Base-by-base conservation (phyloP, 2,888 invertebrate genomes). In the Tetragonisca angustula region DNA sequence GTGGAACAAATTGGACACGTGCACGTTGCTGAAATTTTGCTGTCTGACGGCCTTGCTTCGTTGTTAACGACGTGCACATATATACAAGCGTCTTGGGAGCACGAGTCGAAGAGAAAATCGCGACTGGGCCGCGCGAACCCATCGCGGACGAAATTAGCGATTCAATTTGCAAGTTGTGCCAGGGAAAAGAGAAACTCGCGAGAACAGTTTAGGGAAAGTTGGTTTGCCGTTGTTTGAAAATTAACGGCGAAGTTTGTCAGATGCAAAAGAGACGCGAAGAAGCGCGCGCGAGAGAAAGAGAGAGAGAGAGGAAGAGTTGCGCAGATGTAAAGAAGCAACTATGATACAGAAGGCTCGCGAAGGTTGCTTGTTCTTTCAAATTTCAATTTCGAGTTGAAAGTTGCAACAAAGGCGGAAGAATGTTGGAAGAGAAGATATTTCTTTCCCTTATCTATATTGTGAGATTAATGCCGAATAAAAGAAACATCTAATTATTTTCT, bases 161-260 rank as follows among this genome's bases (percentile, higher is more conserved):
- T 72, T 72, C 49, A 61, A 72, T 72, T 49, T 72, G 49, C 21
- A 49, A 72, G 49, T 72, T 61, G 21, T 21, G 61, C 43, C 43
- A 27, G 43, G 6, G 61, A 72, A 72, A 72, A 61, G 61, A 24
- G 71, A 61, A 72, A 61, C 49, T 72, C 59, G 71, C 61, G 71
- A 27, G 71, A 72, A 27, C 71, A 49, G 61, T 72, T 72, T 72
- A 72, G 27, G 36, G 32, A 49, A 72, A 72, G 71, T 61, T 72
- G 24, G 59, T 9, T 49, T 59, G 50, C 52, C 69, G 69, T 70
- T 69, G 50, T 62, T 62, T 62, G 61, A 62, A 61, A 70, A 70
- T 76, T 70, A 76, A 52, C 62, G 19, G 56, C 21, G 4, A 43
- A 61, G 59, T 61, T 49, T 43, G 24, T 61, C 27, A 49, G 71